Evolutionary conservation across 2,113 vertebrate species (phyloP).

Genomic region (Mustela nigripes): DNA sequence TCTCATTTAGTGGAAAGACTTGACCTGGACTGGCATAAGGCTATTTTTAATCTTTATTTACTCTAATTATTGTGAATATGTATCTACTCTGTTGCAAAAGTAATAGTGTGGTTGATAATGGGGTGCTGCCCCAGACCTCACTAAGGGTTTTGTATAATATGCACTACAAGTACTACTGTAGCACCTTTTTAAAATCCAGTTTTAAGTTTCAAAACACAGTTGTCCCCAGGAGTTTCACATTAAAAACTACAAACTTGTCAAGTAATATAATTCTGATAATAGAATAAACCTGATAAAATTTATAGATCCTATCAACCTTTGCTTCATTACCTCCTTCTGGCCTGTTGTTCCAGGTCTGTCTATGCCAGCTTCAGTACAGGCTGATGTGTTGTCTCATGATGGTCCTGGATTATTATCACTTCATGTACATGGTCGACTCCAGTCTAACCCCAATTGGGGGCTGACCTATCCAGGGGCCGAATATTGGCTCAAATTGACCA

Average conservation of each 20-base stretch:
- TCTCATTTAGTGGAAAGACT: slow-evolving; percentile 31
- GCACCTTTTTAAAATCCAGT: slow-evolving; percentile 18
- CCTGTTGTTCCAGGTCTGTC: neutral
- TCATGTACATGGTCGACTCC: neutral
- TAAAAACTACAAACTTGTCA: neutral
- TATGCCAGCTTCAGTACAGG: neutral
- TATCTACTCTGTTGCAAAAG: neutral
- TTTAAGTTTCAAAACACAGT: neutral
- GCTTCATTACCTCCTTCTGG: neutral
- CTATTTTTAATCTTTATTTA: slow-evolving; percentile 60
- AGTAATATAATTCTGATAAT: neutral
- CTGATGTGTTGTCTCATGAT: fast-evolving
- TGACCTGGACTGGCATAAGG: neutral
- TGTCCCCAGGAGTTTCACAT: neutral
- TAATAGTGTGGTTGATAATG: neutral
- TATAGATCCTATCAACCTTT: neutral
- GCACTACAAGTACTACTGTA: neutral
- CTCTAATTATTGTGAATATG: slow-evolving; percentile 30
- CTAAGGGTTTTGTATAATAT: neutral
- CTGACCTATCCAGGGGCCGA: neutral
- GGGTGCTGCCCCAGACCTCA: neutral
- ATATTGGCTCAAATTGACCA: neutral
- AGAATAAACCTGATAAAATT: neutral
- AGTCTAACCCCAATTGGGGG: neutral
- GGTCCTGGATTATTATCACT: fast-evolving